A percentile compares a stretch with the other conserved stretches of the same genome.
Evolutionary conservation across 2,888 invertebrate species (phyloP).

Genomic region (Hirtodrosophila duncani): DNA sequence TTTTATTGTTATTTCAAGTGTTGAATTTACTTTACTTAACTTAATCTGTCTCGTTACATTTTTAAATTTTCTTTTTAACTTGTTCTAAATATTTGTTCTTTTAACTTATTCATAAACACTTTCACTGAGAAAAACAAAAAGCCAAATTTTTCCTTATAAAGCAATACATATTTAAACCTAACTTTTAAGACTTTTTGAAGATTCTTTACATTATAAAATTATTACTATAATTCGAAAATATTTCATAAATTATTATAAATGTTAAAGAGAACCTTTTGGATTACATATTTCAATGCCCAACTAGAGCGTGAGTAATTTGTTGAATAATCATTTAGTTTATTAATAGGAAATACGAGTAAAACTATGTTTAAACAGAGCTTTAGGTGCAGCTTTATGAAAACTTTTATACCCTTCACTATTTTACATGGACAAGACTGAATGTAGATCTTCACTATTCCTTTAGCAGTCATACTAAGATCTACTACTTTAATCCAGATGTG

Average conservation of each 20-base stretch:
- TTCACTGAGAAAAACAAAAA: slow-evolving; percentile 14
- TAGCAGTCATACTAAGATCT: too few relatives aligned
- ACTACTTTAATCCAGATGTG: too few relatives aligned
- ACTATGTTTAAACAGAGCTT: too few relatives aligned
- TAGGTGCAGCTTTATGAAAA: too few relatives aligned
- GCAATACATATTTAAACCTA: neutral
- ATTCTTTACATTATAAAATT: slow-evolving; percentile 14
- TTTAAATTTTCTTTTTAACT: too few relatives aligned
- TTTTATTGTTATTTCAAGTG: too few relatives aligned
- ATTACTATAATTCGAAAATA: slow-evolving; percentile 24
- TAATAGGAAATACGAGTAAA: neutral
- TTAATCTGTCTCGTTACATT: too few relatives aligned
- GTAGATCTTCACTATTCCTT: too few relatives aligned
- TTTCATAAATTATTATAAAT: neutral
- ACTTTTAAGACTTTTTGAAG: neutral
- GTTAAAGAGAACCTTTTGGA: slow-evolving; percentile 13
- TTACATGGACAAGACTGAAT: too few relatives aligned
- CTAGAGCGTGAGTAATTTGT: slow-evolving; percentile 6
- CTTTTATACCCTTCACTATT: too few relatives aligned
- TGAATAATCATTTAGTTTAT: too few relatives aligned
- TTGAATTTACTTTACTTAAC: too few relatives aligned
- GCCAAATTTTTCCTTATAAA: slow-evolving; percentile 12
- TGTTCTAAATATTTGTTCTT: slow-evolving; percentile 25
- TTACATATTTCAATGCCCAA: slow-evolving; percentile 14
- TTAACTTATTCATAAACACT: slow-evolving; percentile 11